These are phyloP conservation scores for Pemphigus obesinymphae DNA, from an alignment of 1,140 invertebrate genomes.

Conservation along the genomic window DNA sequence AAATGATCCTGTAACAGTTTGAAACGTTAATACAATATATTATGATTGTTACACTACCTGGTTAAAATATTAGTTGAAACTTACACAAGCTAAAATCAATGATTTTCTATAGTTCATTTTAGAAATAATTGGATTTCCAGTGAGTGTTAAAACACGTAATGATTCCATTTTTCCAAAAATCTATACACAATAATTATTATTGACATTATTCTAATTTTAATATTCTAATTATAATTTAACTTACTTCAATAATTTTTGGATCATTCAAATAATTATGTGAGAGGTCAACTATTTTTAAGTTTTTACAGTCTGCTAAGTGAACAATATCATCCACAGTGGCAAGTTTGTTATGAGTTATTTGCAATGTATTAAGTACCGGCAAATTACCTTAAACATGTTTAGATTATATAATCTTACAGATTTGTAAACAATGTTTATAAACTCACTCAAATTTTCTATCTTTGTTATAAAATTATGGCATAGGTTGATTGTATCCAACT, in stretches of 20 bases:
- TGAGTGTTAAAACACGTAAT: neutral
- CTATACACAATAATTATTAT: neutral
- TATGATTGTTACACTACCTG: neutral
- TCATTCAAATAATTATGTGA: slow-evolving; percentile 85
- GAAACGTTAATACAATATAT: neutral
- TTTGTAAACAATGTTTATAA: neutral
- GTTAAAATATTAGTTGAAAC: neutral
- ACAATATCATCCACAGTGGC: slow-evolving; percentile 63
- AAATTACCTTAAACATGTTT: slow-evolving; percentile 55
- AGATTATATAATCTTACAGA: slow-evolving; percentile 40
- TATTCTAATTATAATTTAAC: too few relatives aligned
- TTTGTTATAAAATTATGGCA: slow-evolving; percentile 75
- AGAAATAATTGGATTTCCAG: neutral
- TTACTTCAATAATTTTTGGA: slow-evolving; percentile 57
- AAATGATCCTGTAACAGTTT: neutral
- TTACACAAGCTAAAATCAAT: neutral
- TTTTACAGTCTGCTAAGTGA: slow-evolving; percentile 65
- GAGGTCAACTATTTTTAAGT: slow-evolving; percentile 77
- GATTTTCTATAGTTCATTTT: slow-evolving; percentile 5
- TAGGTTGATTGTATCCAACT: slow-evolving; percentile 80
- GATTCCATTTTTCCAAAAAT: slow-evolving; percentile 3
- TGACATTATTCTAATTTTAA: neutral
- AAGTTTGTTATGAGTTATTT: slow-evolving; percentile 79
- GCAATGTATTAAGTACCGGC: slow-evolving; percentile 69
- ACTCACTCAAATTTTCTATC: slow-evolving; percentile 58